Evolutionary conservation across 1,140 invertebrate species (phyloP).

Genomic region (Cotesia typhae): DNA sequence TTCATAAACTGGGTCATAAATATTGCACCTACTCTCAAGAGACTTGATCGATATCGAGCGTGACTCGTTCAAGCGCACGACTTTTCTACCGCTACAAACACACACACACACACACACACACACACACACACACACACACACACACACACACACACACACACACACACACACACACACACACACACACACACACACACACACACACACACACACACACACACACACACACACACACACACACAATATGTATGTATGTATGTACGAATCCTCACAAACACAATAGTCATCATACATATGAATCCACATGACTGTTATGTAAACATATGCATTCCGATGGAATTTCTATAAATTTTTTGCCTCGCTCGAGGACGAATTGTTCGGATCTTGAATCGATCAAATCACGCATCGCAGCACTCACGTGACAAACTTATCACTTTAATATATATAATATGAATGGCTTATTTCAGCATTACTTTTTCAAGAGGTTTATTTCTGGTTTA

Average conservation of each 20-base stretch:
- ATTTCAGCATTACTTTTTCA: background rate
- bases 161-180: background rate
- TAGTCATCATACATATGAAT: background rate
- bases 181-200: background rate
- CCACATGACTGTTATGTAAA: background rate
- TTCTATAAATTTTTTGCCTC: background rate
- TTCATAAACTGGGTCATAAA: slow-evolving; percentile 27
- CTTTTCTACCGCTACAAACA: slow-evolving; percentile 3
- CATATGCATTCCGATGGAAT: slow-evolving; percentile 4
- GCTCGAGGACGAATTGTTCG: background rate
- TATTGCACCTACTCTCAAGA: slow-evolving; percentile 28
- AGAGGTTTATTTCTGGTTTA: too few relatives aligned
- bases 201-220: background rate
- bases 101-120: background rate
- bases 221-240: background rate
- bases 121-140: background rate
- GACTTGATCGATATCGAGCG: slow-evolving; percentile 25
- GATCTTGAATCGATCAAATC: slow-evolving; percentile 4
- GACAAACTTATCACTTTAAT: slow-evolving; percentile 4
- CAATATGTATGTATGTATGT: slow-evolving; percentile 2
- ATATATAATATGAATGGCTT: background rate
- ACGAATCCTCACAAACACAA: background rate
- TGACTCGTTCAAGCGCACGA: slow-evolving; percentile 15
- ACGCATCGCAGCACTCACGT: background rate
- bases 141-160: background rate